These are phyloP conservation scores for Hypomecis punctinalis DNA, from an alignment of 2,888 invertebrate species.

Conservation along the genomic window DNA sequence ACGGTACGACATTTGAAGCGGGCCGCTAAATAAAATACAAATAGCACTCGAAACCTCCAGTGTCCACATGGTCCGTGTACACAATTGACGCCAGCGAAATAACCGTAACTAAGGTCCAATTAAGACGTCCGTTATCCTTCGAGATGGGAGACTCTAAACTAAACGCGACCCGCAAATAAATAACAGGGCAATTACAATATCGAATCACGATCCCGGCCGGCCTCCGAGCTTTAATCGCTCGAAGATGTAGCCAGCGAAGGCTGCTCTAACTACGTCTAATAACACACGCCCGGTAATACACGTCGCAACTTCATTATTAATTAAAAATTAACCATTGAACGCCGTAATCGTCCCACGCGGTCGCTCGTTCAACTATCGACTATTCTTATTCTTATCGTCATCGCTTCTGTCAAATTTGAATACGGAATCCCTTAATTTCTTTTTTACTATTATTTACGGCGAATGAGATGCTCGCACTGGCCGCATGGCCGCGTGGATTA, in stretches of 20 bases:
- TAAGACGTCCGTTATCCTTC: constrained; percentile 80
- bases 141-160: constrained; percentile 24
- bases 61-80: constrained; percentile 72
- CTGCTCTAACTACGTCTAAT: constrained; percentile 63
- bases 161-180: constrained; percentile 72
- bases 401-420: constrained; percentile 81
- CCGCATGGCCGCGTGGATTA: constrained; percentile 65
- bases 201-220: constrained; percentile 75
- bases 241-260: constrained; percentile 72
- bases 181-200: constrained; percentile 80
- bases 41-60: constrained; percentile 73
- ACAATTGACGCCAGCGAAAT: constrained; percentile 73
- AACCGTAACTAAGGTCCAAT: constrained; percentile 77
- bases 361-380: constrained; percentile 76
- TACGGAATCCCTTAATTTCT: constrained; percentile 77
- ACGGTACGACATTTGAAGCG: constrained; percentile 82
- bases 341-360: constrained; percentile 74
- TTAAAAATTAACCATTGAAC: constrained; percentile 75
- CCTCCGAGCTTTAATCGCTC: constrained; percentile 71
- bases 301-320: constrained; percentile 70
- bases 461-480: constrained; percentile 61
- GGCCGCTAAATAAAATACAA: constrained; percentile 83
- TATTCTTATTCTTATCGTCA: constrained; percentile 78
- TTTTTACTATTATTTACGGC: constrained; percentile 74
- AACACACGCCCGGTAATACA: constrained; percentile 58